Conservation (phyloP, 2,113 vertebrate genomes). For the Fregetta grallaria region DNA sequence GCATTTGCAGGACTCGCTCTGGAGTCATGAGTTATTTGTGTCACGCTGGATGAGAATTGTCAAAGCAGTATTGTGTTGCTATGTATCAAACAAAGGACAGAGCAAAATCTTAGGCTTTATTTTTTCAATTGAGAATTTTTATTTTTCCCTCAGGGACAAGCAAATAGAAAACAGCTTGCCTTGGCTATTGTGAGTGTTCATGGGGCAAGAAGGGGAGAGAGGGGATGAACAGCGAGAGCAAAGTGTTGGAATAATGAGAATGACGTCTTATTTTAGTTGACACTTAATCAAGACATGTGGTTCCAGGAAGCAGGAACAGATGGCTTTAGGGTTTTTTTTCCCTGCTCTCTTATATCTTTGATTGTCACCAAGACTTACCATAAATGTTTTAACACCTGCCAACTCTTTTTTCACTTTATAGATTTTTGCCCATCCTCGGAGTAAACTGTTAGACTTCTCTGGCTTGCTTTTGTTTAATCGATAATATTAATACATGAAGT, state of each 20-base stretch:
- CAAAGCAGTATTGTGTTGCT: neutral
- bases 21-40: neutral
- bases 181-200: neutral
- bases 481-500: neutral
- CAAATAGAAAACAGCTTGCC: neutral
- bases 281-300: neutral
- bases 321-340: neutral
- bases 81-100: neutral
- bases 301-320: conserved; percentile 18
- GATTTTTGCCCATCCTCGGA: neutral
- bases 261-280: conserved; percentile 6
- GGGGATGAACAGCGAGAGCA: neutral
- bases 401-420: neutral
- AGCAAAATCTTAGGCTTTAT: neutral
- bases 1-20: neutral
- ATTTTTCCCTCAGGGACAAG: neutral
- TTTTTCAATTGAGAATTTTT: neutral
- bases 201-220: neutral
- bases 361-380: neutral
- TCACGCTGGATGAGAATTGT: neutral
- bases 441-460: neutral
- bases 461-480: neutral
- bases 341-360: neutral
- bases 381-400: neutral
- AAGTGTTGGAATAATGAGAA: neutral